Evolutionary conservation across 2,797 vertebrate species (phyloP).

Genomic region (Octomys mimax): DNA sequence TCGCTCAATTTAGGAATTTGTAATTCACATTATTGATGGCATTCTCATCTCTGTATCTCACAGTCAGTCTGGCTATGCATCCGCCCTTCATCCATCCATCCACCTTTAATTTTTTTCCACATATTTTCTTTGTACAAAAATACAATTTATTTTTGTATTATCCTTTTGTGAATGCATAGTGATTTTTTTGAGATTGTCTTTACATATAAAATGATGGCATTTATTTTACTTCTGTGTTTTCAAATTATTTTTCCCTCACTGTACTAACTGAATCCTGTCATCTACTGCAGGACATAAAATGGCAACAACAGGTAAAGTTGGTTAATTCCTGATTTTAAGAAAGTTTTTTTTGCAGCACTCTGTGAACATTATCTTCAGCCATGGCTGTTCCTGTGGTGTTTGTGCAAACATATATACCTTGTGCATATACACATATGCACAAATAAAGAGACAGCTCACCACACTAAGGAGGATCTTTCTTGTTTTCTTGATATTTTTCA

Average conservation of each 20-base stretch:
- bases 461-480: neutral
- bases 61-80: neutral
- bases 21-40: neutral
- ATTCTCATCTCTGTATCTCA: neutral
- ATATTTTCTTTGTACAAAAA: neutral
- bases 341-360: neutral
- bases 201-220: neutral
- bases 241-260: neutral
- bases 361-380: neutral
- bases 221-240: neutral
- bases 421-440: too few relatives aligned
- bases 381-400: neutral
- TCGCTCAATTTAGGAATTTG: neutral
- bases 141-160: neutral
- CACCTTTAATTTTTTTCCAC: neutral
- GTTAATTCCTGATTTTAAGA: neutral
- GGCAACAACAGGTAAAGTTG: neutral
- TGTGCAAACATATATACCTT: too few relatives aligned
- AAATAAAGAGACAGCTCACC: neutral
- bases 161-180: neutral
- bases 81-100: neutral
- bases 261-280: neutral
- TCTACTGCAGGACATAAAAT: neutral
- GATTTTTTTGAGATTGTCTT: neutral
- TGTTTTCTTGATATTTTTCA: neutral